Conservation (phyloP, 2,888 invertebrate genomes). For the Drosophila leonis region DNA sequence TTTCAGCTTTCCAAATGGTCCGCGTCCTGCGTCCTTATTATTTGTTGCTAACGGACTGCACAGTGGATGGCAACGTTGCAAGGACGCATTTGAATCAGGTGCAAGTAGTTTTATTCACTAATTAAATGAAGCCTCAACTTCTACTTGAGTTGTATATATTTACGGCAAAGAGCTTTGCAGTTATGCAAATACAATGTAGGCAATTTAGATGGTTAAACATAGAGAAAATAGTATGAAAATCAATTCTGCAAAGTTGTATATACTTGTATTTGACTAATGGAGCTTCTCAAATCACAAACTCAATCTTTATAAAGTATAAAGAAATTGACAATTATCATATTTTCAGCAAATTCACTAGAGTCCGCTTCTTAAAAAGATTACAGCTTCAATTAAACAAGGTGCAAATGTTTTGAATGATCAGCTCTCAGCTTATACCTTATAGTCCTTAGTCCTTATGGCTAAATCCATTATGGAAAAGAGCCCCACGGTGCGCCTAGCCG, state of each 20-base stretch:
- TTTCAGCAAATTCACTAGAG: not conserved
- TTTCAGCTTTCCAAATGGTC: slow-evolving; percentile 56
- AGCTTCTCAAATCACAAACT: not conserved
- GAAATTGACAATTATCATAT: not conserved
- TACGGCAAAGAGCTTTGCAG: too few species aligned
- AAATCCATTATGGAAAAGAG: slow-evolving; percentile 18
- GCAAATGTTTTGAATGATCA: not conserved
- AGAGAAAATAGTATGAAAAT: not conserved
- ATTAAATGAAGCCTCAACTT: not conserved
- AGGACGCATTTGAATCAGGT: not conserved
- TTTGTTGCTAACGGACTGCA: slow-evolving; percentile 10
- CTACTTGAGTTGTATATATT: not conserved
- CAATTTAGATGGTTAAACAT: not conserved
- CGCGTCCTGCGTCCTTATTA: slow-evolving; percentile 12
- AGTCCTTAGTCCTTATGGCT: not conserved
- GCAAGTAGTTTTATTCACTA: not conserved
- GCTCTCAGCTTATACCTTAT: not conserved
- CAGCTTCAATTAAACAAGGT: slow-evolving; percentile 1
- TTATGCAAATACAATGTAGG: too few species aligned
- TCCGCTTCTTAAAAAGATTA: not conserved
- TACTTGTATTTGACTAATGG: not conserved
- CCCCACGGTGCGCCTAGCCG: slow-evolving; percentile 50
- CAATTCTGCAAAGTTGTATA: not conserved
- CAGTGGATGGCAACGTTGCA: slow-evolving; percentile 19
- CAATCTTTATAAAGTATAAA: not conserved